phyloP scores from a whole-genome alignment of 2,888 invertebrate species.

The Cheilosia scutellata region DNA sequence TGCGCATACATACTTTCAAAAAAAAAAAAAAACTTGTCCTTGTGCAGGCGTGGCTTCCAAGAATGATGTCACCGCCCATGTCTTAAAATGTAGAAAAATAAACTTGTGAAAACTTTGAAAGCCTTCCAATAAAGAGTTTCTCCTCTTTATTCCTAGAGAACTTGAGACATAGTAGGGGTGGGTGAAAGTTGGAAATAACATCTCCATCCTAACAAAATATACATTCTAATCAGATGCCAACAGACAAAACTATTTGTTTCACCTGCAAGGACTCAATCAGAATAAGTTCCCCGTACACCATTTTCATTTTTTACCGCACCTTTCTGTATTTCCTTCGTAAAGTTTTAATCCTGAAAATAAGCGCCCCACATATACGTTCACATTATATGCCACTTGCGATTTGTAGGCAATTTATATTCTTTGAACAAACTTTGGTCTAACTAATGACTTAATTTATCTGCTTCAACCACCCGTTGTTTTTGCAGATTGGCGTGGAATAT shows the following conservation, averaged over 20 bases:
- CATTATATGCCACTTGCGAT: conserved; percentile 56
- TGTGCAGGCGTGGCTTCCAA: conserved; percentile 65
- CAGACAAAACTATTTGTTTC: conserved; percentile 39
- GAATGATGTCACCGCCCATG: conserved; percentile 60
- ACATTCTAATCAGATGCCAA: conserved; percentile 49
- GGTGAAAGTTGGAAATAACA: neutral
- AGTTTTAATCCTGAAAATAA: conserved; percentile 72
- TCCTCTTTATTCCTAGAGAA: conserved; percentile 11
- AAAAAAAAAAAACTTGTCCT: conserved; percentile 39
- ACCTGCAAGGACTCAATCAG: conserved; percentile 66
- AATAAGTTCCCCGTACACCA: conserved; percentile 35
- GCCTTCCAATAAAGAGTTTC: conserved; percentile 67
- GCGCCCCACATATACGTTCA: conserved; percentile 17
- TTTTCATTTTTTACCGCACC: conserved; percentile 54
- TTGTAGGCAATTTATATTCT: conserved; percentile 74
- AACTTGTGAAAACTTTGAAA: conserved; percentile 70
- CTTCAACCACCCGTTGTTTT: conserved; percentile 81
- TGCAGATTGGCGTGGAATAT: conserved; percentile 55
- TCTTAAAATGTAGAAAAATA: conserved; percentile 67
- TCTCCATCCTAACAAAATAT: conserved; percentile 20
- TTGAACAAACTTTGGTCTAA: conserved; percentile 79
- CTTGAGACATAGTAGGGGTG: neutral
- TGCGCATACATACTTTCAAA: conserved; percentile 43
- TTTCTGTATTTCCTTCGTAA: conserved; percentile 35
- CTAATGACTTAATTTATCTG: conserved; percentile 85